phyloP scores from a whole-genome alignment of 1,140 invertebrate species.

The Bombus terrestris region DNA sequence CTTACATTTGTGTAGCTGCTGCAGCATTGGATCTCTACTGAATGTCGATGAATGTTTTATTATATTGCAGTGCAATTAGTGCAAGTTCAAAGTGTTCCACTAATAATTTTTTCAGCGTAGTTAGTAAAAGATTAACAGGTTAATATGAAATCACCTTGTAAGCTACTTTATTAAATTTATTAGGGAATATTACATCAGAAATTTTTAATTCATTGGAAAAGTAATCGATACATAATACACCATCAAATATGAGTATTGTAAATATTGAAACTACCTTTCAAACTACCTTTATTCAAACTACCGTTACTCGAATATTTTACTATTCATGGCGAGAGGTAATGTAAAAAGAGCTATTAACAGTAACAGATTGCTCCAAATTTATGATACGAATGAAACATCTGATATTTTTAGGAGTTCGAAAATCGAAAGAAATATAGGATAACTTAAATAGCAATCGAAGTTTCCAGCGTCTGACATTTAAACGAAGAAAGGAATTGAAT shows the following conservation, averaged over 20 bases:
- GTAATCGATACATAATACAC: background rate
- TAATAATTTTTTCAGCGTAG: background rate
- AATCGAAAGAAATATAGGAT: background rate
- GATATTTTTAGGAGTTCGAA: background rate
- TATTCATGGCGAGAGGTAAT: too few relatives aligned
- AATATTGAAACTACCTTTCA: too few relatives aligned
- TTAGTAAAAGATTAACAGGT: background rate
- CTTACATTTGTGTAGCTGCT: background rate
- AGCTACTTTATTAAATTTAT: background rate
- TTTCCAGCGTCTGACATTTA: background rate
- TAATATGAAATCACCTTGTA: background rate
- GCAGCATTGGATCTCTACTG: background rate
- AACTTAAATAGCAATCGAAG: background rate
- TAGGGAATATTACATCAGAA: background rate
- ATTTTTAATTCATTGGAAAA: background rate
- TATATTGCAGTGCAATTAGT: background rate
- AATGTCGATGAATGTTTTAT: background rate
- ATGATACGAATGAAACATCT: background rate
- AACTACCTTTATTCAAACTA: too few relatives aligned
- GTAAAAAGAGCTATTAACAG: background rate
- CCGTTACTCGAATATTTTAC: too few relatives aligned
- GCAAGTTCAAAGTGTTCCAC: background rate
- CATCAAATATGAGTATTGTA: too few relatives aligned
- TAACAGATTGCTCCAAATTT: background rate
- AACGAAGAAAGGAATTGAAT: background rate